Evolutionary conservation across 2,888 invertebrate species (phyloP).

Genomic region (Protodeltote pygarga): DNA sequence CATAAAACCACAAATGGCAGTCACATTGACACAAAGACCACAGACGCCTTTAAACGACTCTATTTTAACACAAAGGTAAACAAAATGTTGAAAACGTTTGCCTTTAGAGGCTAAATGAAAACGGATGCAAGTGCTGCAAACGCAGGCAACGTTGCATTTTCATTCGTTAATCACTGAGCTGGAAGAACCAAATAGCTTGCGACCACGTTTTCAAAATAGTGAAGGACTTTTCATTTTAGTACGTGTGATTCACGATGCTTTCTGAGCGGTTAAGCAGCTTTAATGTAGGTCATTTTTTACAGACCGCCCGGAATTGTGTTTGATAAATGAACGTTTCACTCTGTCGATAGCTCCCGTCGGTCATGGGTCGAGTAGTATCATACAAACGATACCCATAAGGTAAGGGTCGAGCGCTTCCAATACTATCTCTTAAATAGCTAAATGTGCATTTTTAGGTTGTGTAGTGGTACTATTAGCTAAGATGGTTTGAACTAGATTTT

Average conservation of each 20-base stretch:
- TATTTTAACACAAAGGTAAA: slow-evolving; percentile 48
- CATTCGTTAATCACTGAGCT: slow-evolving; percentile 48
- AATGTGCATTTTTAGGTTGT: too few species aligned
- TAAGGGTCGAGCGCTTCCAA: too few species aligned
- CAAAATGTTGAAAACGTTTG: slow-evolving; percentile 46
- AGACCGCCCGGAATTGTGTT: not conserved
- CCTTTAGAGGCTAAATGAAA: slow-evolving; percentile 47
- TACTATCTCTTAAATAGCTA: too few species aligned
- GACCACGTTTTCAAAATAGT: slow-evolving; percentile 45
- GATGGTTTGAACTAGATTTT: too few species aligned
- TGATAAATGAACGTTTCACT: too few species aligned
- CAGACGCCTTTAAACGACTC: slow-evolving; percentile 33
- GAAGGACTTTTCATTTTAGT: slow-evolving; percentile 44
- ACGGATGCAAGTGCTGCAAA: slow-evolving; percentile 41
- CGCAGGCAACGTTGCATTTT: slow-evolving; percentile 39
- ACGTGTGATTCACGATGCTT: slow-evolving; percentile 35
- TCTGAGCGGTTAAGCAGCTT: slow-evolving; percentile 21
- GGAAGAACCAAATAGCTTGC: slow-evolving; percentile 44
- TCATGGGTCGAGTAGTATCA: too few species aligned
- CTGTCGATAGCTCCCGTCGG: too few species aligned
- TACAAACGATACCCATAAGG: too few species aligned
- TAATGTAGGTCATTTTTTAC: slow-evolving; percentile 22
- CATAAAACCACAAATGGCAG: slow-evolving; percentile 26
- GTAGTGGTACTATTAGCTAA: too few species aligned
- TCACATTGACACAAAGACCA: slow-evolving; percentile 34